These are phyloP conservation scores for Liparis tanakae DNA, from an alignment of 2,797 vertebrate genomes.

Conservation along the genomic window DNA sequence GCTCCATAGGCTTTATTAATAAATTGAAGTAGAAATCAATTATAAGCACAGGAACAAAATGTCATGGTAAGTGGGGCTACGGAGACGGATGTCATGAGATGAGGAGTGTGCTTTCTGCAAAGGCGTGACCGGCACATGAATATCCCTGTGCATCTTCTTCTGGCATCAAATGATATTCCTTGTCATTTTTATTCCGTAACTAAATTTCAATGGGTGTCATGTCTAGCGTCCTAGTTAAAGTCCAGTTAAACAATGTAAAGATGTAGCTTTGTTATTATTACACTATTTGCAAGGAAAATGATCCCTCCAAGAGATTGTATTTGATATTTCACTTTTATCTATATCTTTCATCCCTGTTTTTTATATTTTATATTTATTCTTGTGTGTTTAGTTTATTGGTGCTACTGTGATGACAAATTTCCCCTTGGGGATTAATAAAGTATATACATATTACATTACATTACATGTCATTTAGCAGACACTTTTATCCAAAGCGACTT, in stretches of 20 bases:
- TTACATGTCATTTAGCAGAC: too few species aligned
- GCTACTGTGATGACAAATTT: too few species aligned
- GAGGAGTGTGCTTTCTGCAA: conserved; percentile 33
- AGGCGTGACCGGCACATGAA: conserved; percentile 31
- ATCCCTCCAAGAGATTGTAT: neutral
- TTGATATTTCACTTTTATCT: too few species aligned
- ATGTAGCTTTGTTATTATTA: neutral
- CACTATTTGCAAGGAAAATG: conserved; percentile 7
- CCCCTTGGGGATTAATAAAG: too few species aligned
- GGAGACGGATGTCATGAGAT: conserved; percentile 54
- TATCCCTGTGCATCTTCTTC: conserved; percentile 12
- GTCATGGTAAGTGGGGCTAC: conserved; percentile 54
- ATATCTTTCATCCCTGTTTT: too few species aligned
- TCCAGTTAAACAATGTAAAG: neutral
- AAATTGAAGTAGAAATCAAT: conserved; percentile 81
- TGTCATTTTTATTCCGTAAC: conserved; percentile 21
- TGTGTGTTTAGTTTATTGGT: too few species aligned
- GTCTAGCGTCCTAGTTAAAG: conserved; percentile 19
- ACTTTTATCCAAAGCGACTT: too few species aligned
- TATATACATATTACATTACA: too few species aligned
- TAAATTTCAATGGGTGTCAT: conserved; percentile 9
- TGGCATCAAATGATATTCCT: conserved; percentile 22
- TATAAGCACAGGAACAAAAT: conserved; percentile 74
- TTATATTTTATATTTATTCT: too few species aligned
- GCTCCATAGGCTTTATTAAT: conserved; percentile 72